These are phyloP conservation scores for Phaonia tiefii DNA, from an alignment of 2,888 invertebrate genomes.

Conservation along the genomic window DNA sequence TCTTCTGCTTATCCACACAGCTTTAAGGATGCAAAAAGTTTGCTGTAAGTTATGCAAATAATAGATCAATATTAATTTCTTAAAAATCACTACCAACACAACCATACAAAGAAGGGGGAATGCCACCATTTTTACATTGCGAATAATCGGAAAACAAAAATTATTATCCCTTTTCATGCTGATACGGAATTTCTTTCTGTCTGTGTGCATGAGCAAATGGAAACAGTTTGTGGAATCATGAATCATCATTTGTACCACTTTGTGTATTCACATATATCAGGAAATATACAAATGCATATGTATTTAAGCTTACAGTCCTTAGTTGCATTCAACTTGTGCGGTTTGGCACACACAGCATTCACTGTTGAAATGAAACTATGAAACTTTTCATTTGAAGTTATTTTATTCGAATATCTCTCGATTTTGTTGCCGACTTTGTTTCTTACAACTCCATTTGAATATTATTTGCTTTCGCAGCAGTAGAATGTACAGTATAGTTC, in stretches of 20 bases:
- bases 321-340: not conserved
- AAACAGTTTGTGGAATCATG: not conserved
- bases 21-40: not conserved
- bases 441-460: slow-evolving; percentile 10
- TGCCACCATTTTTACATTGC: not conserved
- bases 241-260: slow-evolving; percentile 24
- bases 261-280: not conserved
- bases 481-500: slow-evolving; percentile 6
- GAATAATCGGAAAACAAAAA: not conserved
- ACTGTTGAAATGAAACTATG: not conserved
- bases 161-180: slow-evolving; percentile 7
- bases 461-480: slow-evolving; percentile 11
- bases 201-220: not conserved
- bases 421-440: slow-evolving; percentile 15
- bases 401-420: not conserved
- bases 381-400: slow-evolving; percentile 1
- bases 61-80: slow-evolving; percentile 18
- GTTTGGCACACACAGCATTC: slow-evolving; percentile 5
- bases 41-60: slow-evolving; percentile 22
- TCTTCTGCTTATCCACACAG: not conserved
- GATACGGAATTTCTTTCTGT: not conserved
- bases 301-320: not conserved
- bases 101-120: not conserved
- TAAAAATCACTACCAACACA: slow-evolving; percentile 7
- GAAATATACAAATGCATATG: not conserved